Evolutionary conservation across 2,888 invertebrate genomes (phyloP).

Genomic region (Erpobdella octoculata): DNA sequence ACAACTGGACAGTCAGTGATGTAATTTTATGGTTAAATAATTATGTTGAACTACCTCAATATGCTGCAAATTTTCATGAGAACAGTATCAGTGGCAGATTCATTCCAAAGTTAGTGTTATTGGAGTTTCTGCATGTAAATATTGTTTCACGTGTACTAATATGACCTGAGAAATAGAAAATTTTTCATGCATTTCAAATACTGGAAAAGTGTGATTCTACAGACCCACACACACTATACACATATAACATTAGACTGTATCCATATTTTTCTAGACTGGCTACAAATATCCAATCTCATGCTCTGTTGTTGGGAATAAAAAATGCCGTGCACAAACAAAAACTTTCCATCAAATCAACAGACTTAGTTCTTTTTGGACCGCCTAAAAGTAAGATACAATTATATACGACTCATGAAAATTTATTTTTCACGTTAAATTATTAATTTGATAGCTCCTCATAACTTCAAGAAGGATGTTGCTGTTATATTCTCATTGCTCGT

Average conservation of each 20-base stretch:
- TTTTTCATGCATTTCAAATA: too few species aligned
- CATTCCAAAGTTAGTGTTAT: slow-evolving; percentile 70
- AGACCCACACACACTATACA: too few species aligned
- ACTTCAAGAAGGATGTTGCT: slow-evolving; percentile 79
- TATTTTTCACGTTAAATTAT: too few species aligned
- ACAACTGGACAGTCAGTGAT: slow-evolving; percentile 96
- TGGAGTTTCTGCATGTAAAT: too few species aligned
- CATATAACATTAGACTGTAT: background rate
- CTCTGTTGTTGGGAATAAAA: slow-evolving; percentile 81
- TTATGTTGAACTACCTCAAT: slow-evolving; percentile 88
- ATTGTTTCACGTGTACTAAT: too few species aligned
- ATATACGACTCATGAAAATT: background rate
- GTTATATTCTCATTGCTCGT: slow-evolving; percentile 73
- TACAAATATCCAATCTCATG: slow-evolving; percentile 71
- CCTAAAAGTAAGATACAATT: slow-evolving; percentile 70
- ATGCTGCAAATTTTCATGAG: slow-evolving; percentile 74
- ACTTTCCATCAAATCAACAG: slow-evolving; percentile 87
- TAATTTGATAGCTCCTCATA: slow-evolving; percentile 57
- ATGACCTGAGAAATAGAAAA: too few species aligned
- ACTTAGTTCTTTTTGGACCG: slow-evolving; percentile 93
- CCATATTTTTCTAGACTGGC: slow-evolving; percentile 67
- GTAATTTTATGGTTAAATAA: slow-evolving; percentile 89
- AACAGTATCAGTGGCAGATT: slow-evolving; percentile 83
- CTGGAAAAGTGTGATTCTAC: too few species aligned
- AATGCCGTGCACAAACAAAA: slow-evolving; percentile 97